Evolutionary conservation across 2,797 vertebrate species (phyloP).

Genomic region (Pangasius mekongensis): DNA sequence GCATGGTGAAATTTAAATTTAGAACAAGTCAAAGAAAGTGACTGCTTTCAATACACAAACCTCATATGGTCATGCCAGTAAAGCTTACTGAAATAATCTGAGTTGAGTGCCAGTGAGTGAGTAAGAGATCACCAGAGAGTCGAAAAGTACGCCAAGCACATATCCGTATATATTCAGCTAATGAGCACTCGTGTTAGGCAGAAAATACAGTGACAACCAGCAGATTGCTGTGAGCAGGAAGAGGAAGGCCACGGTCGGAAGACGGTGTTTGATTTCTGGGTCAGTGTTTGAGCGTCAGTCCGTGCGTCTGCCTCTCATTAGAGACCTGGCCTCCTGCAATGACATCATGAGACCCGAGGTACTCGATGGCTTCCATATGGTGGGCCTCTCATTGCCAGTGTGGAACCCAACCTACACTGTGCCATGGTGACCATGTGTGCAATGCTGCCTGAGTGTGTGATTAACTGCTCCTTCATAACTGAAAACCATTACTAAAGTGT

Average conservation of each 20-base stretch:
- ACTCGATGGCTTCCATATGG: conserved; percentile 63
- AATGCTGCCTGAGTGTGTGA: neutral
- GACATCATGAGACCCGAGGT: conserved; percentile 61
- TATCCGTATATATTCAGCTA: neutral
- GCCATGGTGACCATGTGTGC: conserved; percentile 40
- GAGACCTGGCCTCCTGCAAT: conserved; percentile 54
- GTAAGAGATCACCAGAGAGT: neutral
- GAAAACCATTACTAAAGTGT: conserved; percentile 41
- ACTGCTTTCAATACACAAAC: neutral
- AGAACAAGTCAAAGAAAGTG: neutral
- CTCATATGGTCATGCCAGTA: neutral
- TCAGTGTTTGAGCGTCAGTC: conserved; percentile 7
- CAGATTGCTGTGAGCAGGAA: conserved; percentile 8
- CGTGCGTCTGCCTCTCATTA: conserved; percentile 50
- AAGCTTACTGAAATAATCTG: neutral
- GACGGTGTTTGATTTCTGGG: conserved; percentile 21
- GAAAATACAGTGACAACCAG: neutral
- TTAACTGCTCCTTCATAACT: conserved; percentile 31
- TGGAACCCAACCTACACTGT: conserved; percentile 40
- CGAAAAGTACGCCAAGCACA: neutral
- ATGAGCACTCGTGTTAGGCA: neutral
- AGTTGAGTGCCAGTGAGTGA: neutral
- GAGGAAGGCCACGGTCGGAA: conserved; percentile 28
- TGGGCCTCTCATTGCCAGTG: conserved; percentile 49
- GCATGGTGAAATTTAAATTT: neutral